Evolutionary conservation across 2,113 vertebrate genomes (phyloP).

Genomic region (Leiothrix lutea): DNA sequence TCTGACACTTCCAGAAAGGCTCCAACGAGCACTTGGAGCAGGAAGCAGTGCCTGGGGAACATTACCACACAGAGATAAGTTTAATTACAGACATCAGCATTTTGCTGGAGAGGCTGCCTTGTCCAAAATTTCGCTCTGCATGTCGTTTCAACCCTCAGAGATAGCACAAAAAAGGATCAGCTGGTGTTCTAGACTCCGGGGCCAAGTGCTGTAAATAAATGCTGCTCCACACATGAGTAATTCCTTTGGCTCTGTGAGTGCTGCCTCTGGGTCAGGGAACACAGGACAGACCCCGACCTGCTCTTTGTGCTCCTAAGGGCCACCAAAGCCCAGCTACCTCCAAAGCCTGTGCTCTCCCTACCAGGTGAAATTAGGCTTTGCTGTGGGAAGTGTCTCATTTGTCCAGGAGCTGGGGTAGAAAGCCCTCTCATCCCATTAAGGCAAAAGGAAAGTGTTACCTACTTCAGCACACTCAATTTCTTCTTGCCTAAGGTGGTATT

Average conservation of each 20-base stretch:
- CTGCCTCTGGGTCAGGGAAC: neutral
- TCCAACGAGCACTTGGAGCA: conserved; percentile 26
- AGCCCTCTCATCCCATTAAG: neutral
- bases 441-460: neutral
- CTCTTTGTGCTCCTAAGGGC: neutral
- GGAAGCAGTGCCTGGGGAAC: conserved; percentile 20
- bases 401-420: neutral
- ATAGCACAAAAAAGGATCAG: conserved; percentile 42
- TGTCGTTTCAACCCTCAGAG: conserved; percentile 26
- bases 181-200: conserved; percentile 5
- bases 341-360: neutral
- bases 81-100: conserved; percentile 39
- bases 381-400: neutral
- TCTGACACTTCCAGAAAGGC: conserved; percentile 19
- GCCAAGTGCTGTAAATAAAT: conserved; percentile 31
- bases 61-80: conserved; percentile 44
- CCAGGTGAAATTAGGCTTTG: neutral
- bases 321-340: neutral
- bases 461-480: neutral
- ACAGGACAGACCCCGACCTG: neutral
- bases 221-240: neutral
- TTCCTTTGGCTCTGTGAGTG: conserved; percentile 6
- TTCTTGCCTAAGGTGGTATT: neutral
- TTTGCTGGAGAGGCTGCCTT: conserved; percentile 9
- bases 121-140: neutral